Evolutionary conservation across 2,888 invertebrate species (phyloP), one percentile per base, ranked within the genome.

Genomic region (Agonopterix heracliana): DNA sequence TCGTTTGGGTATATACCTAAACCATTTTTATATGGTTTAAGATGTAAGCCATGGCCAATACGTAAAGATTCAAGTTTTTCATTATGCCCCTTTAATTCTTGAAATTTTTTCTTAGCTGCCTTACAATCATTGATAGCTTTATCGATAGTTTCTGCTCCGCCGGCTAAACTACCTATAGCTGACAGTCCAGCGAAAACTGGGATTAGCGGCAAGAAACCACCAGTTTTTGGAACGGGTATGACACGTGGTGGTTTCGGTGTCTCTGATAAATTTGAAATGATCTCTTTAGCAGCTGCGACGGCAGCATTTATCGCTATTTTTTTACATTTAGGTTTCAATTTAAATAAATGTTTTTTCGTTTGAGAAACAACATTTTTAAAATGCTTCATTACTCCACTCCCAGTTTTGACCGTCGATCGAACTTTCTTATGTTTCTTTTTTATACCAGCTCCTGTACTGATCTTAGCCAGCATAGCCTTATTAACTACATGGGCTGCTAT

Each of bases 1-100:
- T n/a, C 41, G 36, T 4, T 44, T 50, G 3, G 46, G 46, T 26
- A 50, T 35, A 54, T 41, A 14, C 50, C 54, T 9, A 12, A 11
- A 10, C 57, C 57, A 14, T 53, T 47, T 47, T 54, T 65, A 47
- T 70, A 62, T 45, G 67, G 65, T 54, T 66, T 66, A 5, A 74
- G 48, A 55, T 55, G 63, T 34, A 73, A 41, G 9, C 72, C 72
- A 55, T 67, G 70, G 3, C 74, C 72, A 14, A 72, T 47, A 34
- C 66, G 70, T 43, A 73, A 68, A 43, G 66, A 56, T 62, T 79
- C 77, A 70, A 77, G 74, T 56, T 50, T 40, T 71, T 54, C 52
- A 36, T 49, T 49, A 44, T 52, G 46, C 13, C 46, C 13, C 34
- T 45, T 34, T 34, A 40, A 36, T 41, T 52, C 44, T 17, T 64